A percentile compares a stretch with the other conserved stretches of the same genome.
Conservation (phyloP, 2,888 invertebrate genomes). For the Drosophila meridiana region DNA sequence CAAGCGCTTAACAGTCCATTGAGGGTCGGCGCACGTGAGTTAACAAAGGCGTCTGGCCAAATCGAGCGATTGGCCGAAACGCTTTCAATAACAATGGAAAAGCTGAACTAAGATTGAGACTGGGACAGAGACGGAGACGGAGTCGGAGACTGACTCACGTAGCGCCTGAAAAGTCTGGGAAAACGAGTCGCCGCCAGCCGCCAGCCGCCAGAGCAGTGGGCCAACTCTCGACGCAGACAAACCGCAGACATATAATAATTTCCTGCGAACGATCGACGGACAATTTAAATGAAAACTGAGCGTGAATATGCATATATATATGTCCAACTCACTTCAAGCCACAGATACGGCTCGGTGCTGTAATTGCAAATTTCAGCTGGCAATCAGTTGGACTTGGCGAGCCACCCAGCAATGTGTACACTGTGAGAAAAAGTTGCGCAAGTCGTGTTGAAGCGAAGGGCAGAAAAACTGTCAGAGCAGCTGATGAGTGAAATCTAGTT, state of each 20-base stretch:
- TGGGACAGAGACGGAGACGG: too few species aligned
- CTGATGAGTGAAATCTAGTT: background rate
- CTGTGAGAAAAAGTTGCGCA: slow-evolving; percentile 13
- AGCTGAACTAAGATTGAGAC: slow-evolving; percentile 10
- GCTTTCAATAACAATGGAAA: slow-evolving; percentile 39
- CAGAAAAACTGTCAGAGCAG: background rate
- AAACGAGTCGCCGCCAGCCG: slow-evolving; percentile 36
- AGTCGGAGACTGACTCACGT: slow-evolving; percentile 29
- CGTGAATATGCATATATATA: slow-evolving; percentile 24
- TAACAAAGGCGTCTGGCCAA: slow-evolving; percentile 32
- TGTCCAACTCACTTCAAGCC: background rate
- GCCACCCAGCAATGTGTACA: slow-evolving; percentile 21
- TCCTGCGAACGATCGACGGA: slow-evolving; percentile 54
- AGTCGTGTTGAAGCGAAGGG: background rate
- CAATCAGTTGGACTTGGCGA: slow-evolving; percentile 29
- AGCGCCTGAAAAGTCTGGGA: slow-evolving; percentile 29
- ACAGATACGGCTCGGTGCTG: slow-evolving; percentile 24
- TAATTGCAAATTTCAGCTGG: slow-evolving; percentile 44
- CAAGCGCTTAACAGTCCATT: slow-evolving; percentile 37
- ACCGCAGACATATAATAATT: slow-evolving; percentile 72
- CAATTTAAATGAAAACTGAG: slow-evolving; percentile 60
- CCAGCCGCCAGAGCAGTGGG: slow-evolving; percentile 25
- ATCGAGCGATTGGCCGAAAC: slow-evolving; percentile 18
- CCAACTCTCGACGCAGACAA: slow-evolving; percentile 51
- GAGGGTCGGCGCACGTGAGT: slow-evolving; percentile 49